Conservation (phyloP, 2,888 invertebrate genomes). For the Scaptomyza polygonia region DNA sequence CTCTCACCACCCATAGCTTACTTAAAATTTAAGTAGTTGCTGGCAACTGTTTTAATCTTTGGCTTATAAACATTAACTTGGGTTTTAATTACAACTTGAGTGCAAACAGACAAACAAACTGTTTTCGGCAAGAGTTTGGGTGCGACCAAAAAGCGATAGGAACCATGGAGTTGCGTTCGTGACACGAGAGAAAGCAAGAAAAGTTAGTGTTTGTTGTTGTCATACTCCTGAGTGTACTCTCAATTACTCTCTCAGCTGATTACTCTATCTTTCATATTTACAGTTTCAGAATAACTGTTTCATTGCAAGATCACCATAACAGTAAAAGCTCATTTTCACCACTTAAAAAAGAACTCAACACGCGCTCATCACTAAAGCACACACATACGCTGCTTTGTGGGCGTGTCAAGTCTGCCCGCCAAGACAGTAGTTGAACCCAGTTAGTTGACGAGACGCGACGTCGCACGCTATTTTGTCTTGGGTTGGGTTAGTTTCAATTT, state of each 20-base stretch:
- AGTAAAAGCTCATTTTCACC: background rate
- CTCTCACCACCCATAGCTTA: background rate
- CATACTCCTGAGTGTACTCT: no score
- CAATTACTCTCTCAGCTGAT: background rate
- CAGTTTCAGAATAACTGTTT: background rate
- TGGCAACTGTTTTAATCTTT: constrained; percentile 70
- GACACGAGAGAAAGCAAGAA: background rate
- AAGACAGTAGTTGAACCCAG: constrained; percentile 24
- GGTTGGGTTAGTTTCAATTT: constrained; percentile 80
- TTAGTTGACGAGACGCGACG: constrained; percentile 5
- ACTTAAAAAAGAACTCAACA: background rate
- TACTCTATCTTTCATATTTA: background rate
- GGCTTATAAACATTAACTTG: constrained; percentile 80
- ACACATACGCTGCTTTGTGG: constrained; percentile 37
- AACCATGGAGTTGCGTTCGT: background rate
- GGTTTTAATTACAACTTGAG: constrained; percentile 80
- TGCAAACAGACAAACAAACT: constrained; percentile 34
- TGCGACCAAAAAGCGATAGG: constrained; percentile 54
- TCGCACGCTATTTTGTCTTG: constrained; percentile 63
- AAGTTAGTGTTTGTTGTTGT: no score
- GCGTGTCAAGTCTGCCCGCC: constrained; percentile 55
- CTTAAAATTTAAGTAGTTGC: constrained; percentile 29
- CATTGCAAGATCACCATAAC: background rate
- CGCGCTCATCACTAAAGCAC: constrained; percentile 9
- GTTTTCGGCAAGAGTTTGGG: constrained; percentile 47